A percentile compares a stretch with the other conserved stretches of the same genome.
Conservation (phyloP, 2,888 invertebrate genomes). For the Mesorhabditis spiculigera region DNA sequence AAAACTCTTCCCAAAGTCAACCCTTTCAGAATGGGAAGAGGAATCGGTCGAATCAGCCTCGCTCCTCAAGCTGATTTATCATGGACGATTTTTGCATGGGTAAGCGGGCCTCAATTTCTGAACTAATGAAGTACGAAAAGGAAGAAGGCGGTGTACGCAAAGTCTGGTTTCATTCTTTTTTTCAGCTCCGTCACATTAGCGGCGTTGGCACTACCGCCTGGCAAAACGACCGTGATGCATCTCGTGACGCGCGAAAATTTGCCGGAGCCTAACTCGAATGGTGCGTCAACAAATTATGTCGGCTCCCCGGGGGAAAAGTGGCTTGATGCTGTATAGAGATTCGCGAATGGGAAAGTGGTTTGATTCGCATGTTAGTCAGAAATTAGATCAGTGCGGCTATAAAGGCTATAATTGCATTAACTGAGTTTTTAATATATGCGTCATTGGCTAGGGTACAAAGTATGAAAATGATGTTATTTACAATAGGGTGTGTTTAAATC, state of each 20-base stretch:
- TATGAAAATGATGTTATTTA: too few species aligned
- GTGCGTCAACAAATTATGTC: constrained; percentile 15
- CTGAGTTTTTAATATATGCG: background rate
- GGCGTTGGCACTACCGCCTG: constrained; percentile 89
- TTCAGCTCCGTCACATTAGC: constrained; percentile 38
- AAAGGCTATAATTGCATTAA: background rate
- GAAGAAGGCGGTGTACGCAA: too few species aligned
- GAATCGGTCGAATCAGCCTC: constrained; percentile 84
- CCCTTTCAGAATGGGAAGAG: constrained; percentile 82
- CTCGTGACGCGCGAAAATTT: constrained; percentile 97
- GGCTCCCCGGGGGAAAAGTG: background rate
- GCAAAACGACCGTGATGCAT: constrained; percentile 99
- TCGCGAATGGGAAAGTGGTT: constrained; percentile 2
- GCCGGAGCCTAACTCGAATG: constrained; percentile 82
- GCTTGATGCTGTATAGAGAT: background rate
- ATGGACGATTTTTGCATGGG: constrained; percentile 75
- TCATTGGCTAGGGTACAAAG: background rate
- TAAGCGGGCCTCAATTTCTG: background rate
- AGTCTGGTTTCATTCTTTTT: background rate
- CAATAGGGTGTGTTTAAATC: too few species aligned
- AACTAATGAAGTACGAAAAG: background rate
- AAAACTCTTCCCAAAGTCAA: constrained; percentile 13
- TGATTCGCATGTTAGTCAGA: background rate
- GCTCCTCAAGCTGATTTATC: constrained; percentile 96
- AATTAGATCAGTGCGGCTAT: background rate